Percentiles rank a stretch among this genome's conserved stretches.
phyloP scores from a whole-genome alignment of 2,797 vertebrate genomes.

The Syngnathus acus region DNA sequence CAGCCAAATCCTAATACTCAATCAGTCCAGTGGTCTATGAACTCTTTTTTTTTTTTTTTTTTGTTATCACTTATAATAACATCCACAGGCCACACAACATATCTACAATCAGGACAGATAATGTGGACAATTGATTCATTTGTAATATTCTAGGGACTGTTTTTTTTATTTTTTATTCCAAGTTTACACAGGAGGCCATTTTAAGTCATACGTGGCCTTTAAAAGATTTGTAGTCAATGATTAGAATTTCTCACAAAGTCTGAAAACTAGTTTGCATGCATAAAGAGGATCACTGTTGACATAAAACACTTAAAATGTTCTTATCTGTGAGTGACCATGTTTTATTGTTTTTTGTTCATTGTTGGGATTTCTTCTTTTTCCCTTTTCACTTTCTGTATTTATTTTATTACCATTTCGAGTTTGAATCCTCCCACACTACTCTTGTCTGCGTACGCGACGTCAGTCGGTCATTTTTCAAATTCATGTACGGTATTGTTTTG shows the following conservation, averaged over 20 bases:
- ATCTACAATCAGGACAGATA: background rate
- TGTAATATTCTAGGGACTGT: background rate
- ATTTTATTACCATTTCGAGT: constrained; percentile 31
- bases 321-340: background rate
- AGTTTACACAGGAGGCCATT: background rate
- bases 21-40: background rate
- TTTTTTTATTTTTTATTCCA: background rate
- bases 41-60: background rate
- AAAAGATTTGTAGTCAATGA: background rate
- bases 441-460: constrained; percentile 6
- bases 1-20: background rate
- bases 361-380: background rate
- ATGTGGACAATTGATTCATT: background rate
- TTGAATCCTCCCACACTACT: constrained; percentile 11
- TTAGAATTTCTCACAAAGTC: background rate
- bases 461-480: background rate
- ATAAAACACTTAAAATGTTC: constrained; percentile 7
- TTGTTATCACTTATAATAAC: background rate
- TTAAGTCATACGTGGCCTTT: background rate
- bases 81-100: background rate
- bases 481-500: constrained; percentile 26
- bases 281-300: background rate
- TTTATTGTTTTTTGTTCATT: background rate
- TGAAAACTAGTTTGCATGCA: background rate
- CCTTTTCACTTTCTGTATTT: constrained; percentile 36